Evolutionary conservation across 2,888 invertebrate genomes (phyloP).

Genomic region (Belgica antarctica): DNA sequence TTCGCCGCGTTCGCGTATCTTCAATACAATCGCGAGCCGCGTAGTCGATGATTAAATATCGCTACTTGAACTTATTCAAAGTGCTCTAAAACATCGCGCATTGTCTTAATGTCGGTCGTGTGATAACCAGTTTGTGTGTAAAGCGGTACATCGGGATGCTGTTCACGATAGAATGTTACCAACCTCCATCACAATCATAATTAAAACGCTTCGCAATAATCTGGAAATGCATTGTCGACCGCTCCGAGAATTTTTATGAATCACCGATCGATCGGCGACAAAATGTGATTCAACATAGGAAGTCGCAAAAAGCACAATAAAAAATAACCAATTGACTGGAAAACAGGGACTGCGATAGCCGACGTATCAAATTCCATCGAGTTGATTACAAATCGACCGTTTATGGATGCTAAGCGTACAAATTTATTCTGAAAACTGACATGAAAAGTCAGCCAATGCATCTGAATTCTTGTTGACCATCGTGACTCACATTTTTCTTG

Average conservation of each 20-base stretch:
- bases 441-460: no score
- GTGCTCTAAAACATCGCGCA: not conserved
- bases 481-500: not conserved
- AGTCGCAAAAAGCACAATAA: no score
- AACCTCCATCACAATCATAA: not conserved
- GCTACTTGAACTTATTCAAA: constrained; percentile 18
- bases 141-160: not conserved
- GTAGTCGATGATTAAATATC: constrained; percentile 8
- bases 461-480: not conserved
- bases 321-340: no score
- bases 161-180: not conserved
- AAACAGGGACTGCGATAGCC: no score
- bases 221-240: no score
- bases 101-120: not conserved
- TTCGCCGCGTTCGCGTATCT: not conserved
- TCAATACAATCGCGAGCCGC: not conserved
- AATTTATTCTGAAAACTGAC: no score
- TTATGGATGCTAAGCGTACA: no score
- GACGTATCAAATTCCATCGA: no score
- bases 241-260: not conserved
- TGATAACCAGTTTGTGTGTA: constrained; percentile 4
- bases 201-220: no score
- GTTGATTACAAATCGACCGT: no score
- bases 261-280: not conserved
- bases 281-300: not conserved